Evolutionary conservation across 1,140 invertebrate species (phyloP).

Genomic region (Scaptomyza pallida): DNA sequence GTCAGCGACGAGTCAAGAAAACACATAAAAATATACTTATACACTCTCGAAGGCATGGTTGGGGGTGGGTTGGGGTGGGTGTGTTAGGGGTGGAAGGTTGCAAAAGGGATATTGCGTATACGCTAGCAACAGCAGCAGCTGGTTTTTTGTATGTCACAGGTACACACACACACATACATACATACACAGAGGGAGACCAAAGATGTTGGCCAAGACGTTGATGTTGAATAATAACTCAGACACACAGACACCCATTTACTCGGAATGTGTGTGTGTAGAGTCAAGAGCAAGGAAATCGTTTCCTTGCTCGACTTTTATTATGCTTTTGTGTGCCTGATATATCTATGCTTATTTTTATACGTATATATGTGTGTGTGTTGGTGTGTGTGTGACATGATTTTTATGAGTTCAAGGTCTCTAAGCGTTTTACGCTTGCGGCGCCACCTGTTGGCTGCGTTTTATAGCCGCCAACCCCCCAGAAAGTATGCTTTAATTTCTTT

Average conservation of each 20-base stretch:
- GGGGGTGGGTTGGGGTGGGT: not conserved
- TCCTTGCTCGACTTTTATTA: constrained; percentile 74
- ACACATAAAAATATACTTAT: constrained; percentile 66
- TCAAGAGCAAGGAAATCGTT: constrained; percentile 76
- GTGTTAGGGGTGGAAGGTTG: not conserved
- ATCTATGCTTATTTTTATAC: constrained; percentile 33
- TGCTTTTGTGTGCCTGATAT: constrained; percentile 50
- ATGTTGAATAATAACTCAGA: constrained; percentile 76
- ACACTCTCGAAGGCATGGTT: not conserved
- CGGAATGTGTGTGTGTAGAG: constrained; percentile 21
- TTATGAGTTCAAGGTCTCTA: constrained; percentile 83
- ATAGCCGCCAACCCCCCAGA: constrained; percentile 14
- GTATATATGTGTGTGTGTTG: constrained; percentile 24
- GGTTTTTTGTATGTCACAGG: constrained; percentile 51
- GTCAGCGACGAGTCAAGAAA: constrained; percentile 32
- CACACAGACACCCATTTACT: constrained; percentile 16
- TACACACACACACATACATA: constrained; percentile 37
- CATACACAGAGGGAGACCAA: constrained; percentile 5
- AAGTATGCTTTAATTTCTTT: constrained; percentile 54
- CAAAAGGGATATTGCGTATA: constrained; percentile 61
- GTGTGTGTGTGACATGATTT: constrained; percentile 75
- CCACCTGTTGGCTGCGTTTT: constrained; percentile 67
- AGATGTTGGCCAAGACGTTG: constrained; percentile 56
- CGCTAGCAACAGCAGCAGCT: constrained; percentile 36
- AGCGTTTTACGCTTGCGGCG: constrained; percentile 43